Conservation (phyloP, 2,113 vertebrate genomes). For the Urocolius indicus region DNA sequence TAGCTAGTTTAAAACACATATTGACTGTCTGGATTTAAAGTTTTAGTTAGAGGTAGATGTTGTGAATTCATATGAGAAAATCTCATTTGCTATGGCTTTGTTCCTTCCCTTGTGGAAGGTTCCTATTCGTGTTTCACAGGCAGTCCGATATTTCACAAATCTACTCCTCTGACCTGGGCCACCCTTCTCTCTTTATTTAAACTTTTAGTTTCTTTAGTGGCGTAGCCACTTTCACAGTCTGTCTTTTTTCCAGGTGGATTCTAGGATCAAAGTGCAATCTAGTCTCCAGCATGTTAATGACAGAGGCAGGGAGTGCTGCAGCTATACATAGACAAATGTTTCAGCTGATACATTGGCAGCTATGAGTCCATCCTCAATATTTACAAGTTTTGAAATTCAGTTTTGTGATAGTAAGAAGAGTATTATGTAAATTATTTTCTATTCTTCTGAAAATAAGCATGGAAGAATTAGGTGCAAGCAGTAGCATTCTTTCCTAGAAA, state of each 20-base stretch:
- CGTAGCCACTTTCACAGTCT: neutral
- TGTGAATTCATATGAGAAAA: neutral
- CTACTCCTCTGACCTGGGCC: neutral
- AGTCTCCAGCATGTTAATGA: neutral
- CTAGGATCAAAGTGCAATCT: neutral
- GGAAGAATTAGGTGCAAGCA: neutral
- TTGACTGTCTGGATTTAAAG: neutral
- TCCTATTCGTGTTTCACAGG: neutral
- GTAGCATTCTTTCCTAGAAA: neutral
- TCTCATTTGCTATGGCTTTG: neutral
- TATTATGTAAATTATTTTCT: neutral
- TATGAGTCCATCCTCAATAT: neutral
- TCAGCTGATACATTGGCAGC: neutral
- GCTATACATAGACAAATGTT: neutral
- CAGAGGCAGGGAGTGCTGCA: neutral
- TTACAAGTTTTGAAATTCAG: neutral
- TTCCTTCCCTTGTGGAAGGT: neutral
- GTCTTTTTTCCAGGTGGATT: neutral
- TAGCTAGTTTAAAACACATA: neutral
- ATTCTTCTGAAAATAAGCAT: neutral
- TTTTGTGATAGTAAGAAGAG: neutral
- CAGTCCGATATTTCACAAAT: neutral
- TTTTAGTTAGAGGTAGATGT: neutral
- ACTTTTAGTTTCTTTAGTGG: neutral
- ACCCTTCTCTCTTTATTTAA: neutral